These are phyloP conservation scores for Buphagus erythrorhynchus DNA, from an alignment of 2,797 vertebrate species.

Conservation along the genomic window DNA sequence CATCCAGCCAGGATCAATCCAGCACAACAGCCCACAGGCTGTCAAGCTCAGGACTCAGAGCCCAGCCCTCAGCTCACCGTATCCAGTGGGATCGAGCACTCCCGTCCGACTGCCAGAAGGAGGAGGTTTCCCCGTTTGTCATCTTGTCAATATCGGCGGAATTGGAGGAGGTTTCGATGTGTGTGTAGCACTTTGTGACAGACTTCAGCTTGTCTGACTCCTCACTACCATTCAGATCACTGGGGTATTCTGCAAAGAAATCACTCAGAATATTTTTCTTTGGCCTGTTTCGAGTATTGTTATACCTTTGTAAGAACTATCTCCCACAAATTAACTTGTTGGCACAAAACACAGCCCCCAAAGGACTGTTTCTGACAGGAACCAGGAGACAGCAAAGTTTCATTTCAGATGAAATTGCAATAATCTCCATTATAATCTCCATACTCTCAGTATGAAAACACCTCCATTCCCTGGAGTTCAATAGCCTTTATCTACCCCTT, in stretches of 20 bases:
- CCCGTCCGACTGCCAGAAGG: constrained; percentile 98
- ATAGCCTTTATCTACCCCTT: background rate
- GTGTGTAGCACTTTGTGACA: constrained; percentile 91
- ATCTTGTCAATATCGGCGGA: constrained; percentile 90
- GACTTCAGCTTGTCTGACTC: constrained; percentile 92
- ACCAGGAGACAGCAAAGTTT: background rate
- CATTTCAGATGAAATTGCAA: background rate
- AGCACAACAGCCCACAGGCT: background rate
- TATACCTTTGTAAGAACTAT: background rate
- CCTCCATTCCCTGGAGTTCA: background rate
- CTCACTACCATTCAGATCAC: constrained; percentile 85
- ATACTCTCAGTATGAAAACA: background rate
- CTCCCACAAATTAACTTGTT: background rate
- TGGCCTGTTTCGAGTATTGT: background rate
- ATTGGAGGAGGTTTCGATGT: constrained; percentile 94
- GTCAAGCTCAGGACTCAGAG: background rate
- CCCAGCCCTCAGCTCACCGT: constrained; percentile 74
- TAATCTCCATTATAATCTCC: background rate
- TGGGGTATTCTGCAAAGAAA: constrained; percentile 71
- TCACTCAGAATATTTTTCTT: background rate
- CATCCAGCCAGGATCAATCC: background rate
- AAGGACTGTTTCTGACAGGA: background rate
- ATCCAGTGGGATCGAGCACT: constrained; percentile 97
- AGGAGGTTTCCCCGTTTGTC: constrained; percentile 93
- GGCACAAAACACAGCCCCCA: background rate